A percentile compares a stretch with the other conserved stretches of the same genome.
Conservation (phyloP, 2,888 invertebrate species). For the Schrankia costaestrigalis region DNA sequence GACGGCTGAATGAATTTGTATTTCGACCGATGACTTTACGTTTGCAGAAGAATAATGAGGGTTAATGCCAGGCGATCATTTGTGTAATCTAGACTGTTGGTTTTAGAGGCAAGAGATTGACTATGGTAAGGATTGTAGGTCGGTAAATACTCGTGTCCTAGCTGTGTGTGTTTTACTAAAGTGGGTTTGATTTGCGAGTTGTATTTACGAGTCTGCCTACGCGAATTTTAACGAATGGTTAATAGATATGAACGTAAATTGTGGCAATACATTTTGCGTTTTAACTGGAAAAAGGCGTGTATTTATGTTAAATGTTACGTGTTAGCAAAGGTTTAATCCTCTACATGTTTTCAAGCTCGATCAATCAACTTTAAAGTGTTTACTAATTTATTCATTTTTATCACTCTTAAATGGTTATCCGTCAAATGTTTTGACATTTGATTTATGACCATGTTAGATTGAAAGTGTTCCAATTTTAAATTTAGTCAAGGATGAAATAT, state of each 20-base stretch:
- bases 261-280: constrained; percentile 46
- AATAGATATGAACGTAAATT: constrained; percentile 50
- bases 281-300: constrained; percentile 28
- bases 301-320: constrained; percentile 29
- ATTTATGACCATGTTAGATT: constrained; percentile 41
- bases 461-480: constrained; percentile 58
- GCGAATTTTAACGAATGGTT: constrained; percentile 48
- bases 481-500: constrained; percentile 36
- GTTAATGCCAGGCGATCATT: constrained; percentile 69
- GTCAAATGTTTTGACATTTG: constrained; percentile 29
- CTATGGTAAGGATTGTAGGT: constrained; percentile 57
- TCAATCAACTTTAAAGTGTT: constrained; percentile 4
- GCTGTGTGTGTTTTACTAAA: constrained; percentile 46
- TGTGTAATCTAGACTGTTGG: constrained; percentile 74
- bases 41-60: constrained; percentile 61
- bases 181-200: constrained; percentile 60
- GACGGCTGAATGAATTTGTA: constrained; percentile 28
- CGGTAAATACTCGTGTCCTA: constrained; percentile 43
- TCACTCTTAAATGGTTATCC: constrained; percentile 12
- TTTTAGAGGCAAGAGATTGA: constrained; percentile 66
- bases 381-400: constrained; percentile 3
- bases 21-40: constrained; percentile 29
- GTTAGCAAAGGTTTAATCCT: constrained; percentile 1
- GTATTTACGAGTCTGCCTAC: constrained; percentile 48
- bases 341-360: constrained; percentile 1